Evolutionary conservation across 2,888 invertebrate genomes (phyloP).

Genomic region (Torymus texanus): DNA sequence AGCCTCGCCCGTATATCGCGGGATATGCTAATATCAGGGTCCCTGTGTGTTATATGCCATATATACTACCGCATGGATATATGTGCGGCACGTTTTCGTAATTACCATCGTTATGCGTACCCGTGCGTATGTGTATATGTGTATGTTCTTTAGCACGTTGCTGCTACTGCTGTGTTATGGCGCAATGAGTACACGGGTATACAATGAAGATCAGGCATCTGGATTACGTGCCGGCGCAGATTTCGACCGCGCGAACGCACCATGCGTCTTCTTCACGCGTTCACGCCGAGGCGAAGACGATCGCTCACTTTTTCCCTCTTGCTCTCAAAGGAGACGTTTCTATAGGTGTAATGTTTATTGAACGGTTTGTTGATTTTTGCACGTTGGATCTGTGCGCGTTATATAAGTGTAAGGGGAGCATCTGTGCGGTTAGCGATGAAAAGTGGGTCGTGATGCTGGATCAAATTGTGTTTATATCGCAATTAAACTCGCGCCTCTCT

Average conservation of each 20-base stretch:
- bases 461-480: neutral
- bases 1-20: neutral
- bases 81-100: constrained; percentile 26
- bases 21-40: neutral
- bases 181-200: constrained; percentile 15
- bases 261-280: neutral
- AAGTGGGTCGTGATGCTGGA: constrained; percentile 30
- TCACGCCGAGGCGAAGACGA: too few relatives aligned
- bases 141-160: neutral
- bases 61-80: neutral
- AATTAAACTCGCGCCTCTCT: too few relatives aligned
- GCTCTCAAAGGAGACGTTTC: constrained; percentile 20
- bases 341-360: constrained; percentile 21
- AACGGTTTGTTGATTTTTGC: constrained; percentile 10
- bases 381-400: neutral
- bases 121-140: too few relatives aligned
- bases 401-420: constrained; percentile 31
- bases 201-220: constrained; percentile 49
- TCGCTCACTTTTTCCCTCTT: neutral
- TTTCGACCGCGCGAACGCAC: constrained; percentile 11
- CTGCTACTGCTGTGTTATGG: neutral
- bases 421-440: neutral
- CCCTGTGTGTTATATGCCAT: too few relatives aligned
- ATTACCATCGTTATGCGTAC: constrained; percentile 18
- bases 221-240: constrained; percentile 37